Evolutionary conservation across 2,797 vertebrate genomes (phyloP), one percentile per base, ranked within the genome.

Genomic region (Acanthurus lineatus): DNA sequence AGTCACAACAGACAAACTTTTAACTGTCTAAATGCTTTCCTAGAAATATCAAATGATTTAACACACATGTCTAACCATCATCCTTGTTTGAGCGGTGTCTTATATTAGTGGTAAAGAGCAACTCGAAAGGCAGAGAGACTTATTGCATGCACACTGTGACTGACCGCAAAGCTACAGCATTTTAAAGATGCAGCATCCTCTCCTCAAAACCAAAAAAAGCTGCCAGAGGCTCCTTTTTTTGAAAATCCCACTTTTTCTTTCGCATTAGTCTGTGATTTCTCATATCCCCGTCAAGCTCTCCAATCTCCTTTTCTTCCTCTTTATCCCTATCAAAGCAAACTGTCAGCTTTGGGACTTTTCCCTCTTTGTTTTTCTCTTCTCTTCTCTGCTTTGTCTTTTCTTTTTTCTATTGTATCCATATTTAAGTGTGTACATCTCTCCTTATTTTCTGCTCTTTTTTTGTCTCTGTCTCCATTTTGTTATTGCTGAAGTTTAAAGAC

Each of bases 101-200:
- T 61, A 32, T 67, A 51, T 75, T 61, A 38, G 56, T 16, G 35
- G 52, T 16, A 45, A 42, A 35, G 70, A 77, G 76, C 22, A 38
- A 63, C 56, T 77, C 69, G 17, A 4, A 67, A 86, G 80, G 82
- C 72, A 66, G 28, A 47, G 22, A 85, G 67, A 89, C 87, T 85
- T 87, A 88, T 77, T 73, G 51, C 74, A 68, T 81, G 73, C 77
- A 82, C 87, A 87, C 91, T 93, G 86, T 25, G 69, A 84, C 72
- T 87, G 89, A 89, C 84, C 86, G 84, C 79, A 69, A 61, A 4
- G 17, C 59, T 66, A 17, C 77, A 81, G 75, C 49, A 71, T 58
- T 77, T 85, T 69, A 64, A 57, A n/a, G 69, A 83, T 16, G 58
- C 81, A 3, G 25, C 80, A 68, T 77, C 77, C 58, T 61, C 76